Evolutionary conservation across 1,140 invertebrate genomes (phyloP).

Genomic region (Dendroctonus ponderosae): DNA sequence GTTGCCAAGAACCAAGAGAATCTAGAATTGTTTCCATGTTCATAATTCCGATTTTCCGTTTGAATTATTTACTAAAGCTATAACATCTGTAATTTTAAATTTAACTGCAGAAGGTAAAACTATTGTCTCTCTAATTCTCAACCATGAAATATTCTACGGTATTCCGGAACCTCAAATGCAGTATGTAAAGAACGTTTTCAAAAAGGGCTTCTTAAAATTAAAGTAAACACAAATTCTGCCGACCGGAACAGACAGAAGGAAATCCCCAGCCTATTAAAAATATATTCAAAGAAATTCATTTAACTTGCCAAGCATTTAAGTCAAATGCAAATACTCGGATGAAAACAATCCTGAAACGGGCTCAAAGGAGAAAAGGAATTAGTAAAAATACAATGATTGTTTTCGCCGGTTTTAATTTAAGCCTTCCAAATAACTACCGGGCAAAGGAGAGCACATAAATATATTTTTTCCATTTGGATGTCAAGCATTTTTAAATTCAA

Average conservation of each 20-base stretch:
- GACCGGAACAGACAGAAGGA: conserved; percentile 2
- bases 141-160: too few species aligned
- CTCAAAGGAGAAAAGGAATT: conserved; percentile 24
- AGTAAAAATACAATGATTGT: conserved; percentile 25
- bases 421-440: conserved; percentile 3
- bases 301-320: conserved; percentile 21
- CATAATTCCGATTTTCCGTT: too few species aligned
- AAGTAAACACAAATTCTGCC: background rate
- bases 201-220: too few species aligned
- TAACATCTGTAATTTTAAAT: too few species aligned
- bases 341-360: conserved; percentile 19
- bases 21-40: too few species aligned
- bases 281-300: conserved; percentile 28
- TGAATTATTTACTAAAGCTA: too few species aligned
- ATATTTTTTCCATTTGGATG: background rate
- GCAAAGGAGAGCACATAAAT: background rate
- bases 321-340: conserved; percentile 24
- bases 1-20: too few species aligned
- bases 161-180: too few species aligned
- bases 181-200: too few species aligned
- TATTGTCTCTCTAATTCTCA: too few species aligned
- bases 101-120: too few species aligned
- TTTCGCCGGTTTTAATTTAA: conserved; percentile 19
- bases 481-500: background rate
- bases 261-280: conserved; percentile 23